Conservation (phyloP, 2,888 invertebrate species). For the Scaptodrosophila latifasciaeformis region DNA sequence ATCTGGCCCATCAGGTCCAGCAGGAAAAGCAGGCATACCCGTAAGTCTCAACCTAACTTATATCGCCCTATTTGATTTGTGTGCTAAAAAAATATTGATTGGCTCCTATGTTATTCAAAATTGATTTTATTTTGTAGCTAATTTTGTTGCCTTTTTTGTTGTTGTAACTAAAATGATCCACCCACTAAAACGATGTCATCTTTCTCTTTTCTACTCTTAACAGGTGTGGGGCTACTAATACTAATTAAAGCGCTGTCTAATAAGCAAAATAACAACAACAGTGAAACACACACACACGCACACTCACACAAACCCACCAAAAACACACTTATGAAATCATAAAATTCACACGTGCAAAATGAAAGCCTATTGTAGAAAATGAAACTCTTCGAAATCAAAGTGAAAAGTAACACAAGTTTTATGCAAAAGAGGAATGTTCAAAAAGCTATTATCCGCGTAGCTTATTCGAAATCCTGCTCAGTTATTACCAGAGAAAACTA, state of each 20-base stretch:
- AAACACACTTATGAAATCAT: conserved; percentile 17
- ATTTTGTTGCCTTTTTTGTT: conserved; percentile 15
- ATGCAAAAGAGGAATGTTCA: too few species aligned
- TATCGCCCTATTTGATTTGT: conserved; percentile 6
- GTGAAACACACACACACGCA: conserved; percentile 14
- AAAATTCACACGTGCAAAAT: conserved; percentile 14
- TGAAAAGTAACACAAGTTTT: too few species aligned
- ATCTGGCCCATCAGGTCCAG: conserved; percentile 73
- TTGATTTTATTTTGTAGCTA: conserved; percentile 31
- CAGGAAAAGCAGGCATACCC: conserved; percentile 75
- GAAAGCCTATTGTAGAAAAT: conserved; percentile 2
- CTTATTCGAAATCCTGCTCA: too few species aligned
- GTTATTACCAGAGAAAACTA: too few species aligned
- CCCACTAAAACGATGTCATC: conserved; percentile 34
- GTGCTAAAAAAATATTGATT: conserved; percentile 24
- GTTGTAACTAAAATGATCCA: conserved; percentile 57
- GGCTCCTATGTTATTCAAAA: conserved; percentile 42
- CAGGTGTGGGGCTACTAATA: conserved; percentile 76
- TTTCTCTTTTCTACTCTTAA: conserved; percentile 63
- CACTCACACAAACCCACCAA: conserved; percentile 15
- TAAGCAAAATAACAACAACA: conserved; percentile 39
- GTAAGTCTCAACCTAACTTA: conserved; percentile 56
- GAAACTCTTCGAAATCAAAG: too few species aligned
- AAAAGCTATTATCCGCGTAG: too few species aligned
- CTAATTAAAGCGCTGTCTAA: conserved; percentile 50